A percentile compares a stretch with the other conserved stretches of the same genome.
Conservation (phyloP, 2,888 invertebrate genomes). For the Drosophila ochracea region DNA sequence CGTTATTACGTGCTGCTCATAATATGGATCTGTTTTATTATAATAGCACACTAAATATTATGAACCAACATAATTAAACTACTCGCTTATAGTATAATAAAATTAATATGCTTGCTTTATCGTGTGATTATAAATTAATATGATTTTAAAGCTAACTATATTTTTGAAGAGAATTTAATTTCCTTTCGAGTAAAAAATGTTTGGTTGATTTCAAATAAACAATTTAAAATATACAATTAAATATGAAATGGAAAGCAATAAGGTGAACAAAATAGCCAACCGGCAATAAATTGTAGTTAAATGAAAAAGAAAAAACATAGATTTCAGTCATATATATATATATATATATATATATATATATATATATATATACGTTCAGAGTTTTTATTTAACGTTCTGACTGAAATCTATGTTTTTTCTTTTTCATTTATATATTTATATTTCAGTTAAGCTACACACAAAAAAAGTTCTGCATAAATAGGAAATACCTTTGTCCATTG, state of each 20-base stretch:
- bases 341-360: not conserved
- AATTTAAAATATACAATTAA: not conserved
- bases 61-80: not conserved
- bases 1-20: constrained; percentile 38
- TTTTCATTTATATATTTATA: too few species aligned
- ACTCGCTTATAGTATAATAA: not conserved
- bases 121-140: not conserved
- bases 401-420: too few species aligned
- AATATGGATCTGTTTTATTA: constrained; percentile 11
- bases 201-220: not conserved
- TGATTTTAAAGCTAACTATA: not conserved
- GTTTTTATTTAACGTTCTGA: too few species aligned
- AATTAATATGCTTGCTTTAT: not conserved
- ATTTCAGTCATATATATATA: not conserved
- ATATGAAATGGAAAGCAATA: not conserved
- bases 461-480: constrained; percentile 5
- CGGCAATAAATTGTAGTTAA: not conserved
- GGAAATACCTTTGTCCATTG: constrained; percentile 5
- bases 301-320: not conserved
- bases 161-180: not conserved
- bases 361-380: too few species aligned
- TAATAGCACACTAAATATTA: not conserved
- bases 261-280: not conserved
- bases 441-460: constrained; percentile 1
- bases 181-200: not conserved